Percentiles rank a stretch among this genome's conserved stretches.
Evolutionary conservation across 2,113 vertebrate genomes (phyloP).

Genomic region (Ancistrus triradiatus): DNA sequence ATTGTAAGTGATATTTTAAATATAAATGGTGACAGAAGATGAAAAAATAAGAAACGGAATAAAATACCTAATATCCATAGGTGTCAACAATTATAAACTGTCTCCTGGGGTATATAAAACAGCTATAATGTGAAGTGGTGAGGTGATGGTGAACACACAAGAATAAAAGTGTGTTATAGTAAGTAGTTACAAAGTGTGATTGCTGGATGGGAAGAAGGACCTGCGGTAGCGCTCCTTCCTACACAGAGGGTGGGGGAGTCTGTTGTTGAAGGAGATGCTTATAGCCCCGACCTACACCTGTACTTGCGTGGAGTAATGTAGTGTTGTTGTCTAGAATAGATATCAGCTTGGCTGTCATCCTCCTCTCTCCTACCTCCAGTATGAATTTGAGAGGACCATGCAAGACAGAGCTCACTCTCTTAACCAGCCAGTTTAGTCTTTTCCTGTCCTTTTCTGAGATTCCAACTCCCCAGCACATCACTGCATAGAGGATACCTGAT

Average conservation of each 20-base stretch:
- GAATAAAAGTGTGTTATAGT: no score
- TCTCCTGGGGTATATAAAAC: no score
- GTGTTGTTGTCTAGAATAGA: neutral
- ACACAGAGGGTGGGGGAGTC: neutral
- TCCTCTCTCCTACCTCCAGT: neutral
- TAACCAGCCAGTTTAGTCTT: neutral
- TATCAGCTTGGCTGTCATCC: neutral
- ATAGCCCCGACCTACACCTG: neutral
- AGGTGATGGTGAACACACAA: no score
- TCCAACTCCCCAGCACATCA: neutral
- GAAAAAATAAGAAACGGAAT: no score
- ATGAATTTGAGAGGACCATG: neutral
- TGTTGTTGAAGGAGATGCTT: neutral
- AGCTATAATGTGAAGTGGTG: no score
- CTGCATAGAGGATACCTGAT: neutral
- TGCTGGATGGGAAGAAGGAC: no score
- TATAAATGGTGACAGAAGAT: no score
- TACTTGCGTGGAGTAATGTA: neutral
- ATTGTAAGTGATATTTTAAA: no score
- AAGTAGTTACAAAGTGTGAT: no score
- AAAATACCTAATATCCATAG: no score
- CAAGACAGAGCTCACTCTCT: neutral
- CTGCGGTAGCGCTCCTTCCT: neutral
- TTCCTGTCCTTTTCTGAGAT: neutral
- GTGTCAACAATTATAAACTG: no score